Evolutionary conservation across 2,797 vertebrate species (phyloP), one percentile per base, ranked within the genome.

Genomic region (Poliocrania exsul): DNA sequence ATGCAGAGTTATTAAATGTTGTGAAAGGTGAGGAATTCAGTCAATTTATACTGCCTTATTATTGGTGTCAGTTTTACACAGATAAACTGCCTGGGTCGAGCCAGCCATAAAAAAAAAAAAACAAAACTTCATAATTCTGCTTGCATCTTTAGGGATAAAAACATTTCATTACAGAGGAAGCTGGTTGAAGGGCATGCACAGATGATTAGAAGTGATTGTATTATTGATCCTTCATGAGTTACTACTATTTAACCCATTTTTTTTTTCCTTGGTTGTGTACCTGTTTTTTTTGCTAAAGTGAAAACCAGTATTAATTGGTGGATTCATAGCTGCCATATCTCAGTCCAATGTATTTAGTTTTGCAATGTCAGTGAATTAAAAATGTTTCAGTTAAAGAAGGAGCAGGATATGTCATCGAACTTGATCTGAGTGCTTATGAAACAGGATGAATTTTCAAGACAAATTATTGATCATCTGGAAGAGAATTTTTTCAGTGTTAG

Each of bases 381-480:
- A 49, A 15, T 21, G 4, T 21, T 6, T 3, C 35, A 6, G 11
- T 78, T 65, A 50, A 46, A 61, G 13, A 16, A 71, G 20, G 70
- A 78, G 35, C 3, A 3, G 26, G 3, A 4, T 58, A 33, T 1
- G 0, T 28, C 13, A 8, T 31, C 24, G 47, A 70, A 65, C 16
- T 44, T 69, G 13, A 44, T 16, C 56, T 60, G 64, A 78, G 33
- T 42, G 10, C 15, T 86, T 56, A 72, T 11, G 62, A 57, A 93
- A 57, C 14, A 50, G 5, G 10, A 72, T 37, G 35, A 10, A 37
- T 69, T 92, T 79, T 69, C 18, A 84, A 81, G 33, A 38, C 10
- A 81, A 62, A 69, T 28, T 74, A 28, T 28, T 62, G 23, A 16
- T 81, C 28, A 61, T 64, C 33, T 70, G 54, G 49, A 75, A 74